Evolutionary conservation across 2,797 vertebrate genomes (phyloP).

Genomic region (Spheniscus humboldti): DNA sequence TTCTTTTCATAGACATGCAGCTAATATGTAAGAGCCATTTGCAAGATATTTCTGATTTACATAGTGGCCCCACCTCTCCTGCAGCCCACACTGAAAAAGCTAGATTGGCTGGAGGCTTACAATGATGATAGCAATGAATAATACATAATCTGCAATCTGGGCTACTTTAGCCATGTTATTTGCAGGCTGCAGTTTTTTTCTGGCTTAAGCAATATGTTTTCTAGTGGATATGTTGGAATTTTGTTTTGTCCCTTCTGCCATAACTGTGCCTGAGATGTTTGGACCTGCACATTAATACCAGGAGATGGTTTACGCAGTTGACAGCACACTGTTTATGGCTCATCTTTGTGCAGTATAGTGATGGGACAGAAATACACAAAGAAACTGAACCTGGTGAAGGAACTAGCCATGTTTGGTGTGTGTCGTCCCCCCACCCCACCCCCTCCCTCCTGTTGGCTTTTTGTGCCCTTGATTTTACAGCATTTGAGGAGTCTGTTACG

Average conservation of each 20-base stretch:
- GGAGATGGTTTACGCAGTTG: neutral
- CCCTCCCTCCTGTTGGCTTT: neutral
- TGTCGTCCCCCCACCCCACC: neutral
- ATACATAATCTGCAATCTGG: constrained; percentile 59
- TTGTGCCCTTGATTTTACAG: neutral
- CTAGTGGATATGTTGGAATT: constrained; percentile 13
- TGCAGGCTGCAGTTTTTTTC: neutral
- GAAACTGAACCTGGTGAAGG: neutral
- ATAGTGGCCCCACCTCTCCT: constrained; percentile 26
- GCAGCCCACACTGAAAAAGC: constrained; percentile 8
- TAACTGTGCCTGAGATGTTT: neutral
- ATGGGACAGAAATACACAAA: neutral
- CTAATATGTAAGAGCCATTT: constrained; percentile 43
- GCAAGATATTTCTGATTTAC: constrained; percentile 42
- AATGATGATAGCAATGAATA: constrained; percentile 48
- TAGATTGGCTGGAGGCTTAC: constrained; percentile 41
- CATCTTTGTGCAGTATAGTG: neutral
- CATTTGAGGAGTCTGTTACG: neutral
- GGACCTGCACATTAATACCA: neutral
- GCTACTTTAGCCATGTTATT: constrained; percentile 10
- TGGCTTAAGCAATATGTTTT: constrained; percentile 24
- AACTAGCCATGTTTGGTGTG: neutral
- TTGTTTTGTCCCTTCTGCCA: constrained; percentile 2
- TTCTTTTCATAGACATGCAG: constrained; percentile 25
- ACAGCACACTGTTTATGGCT: neutral